Conservation (phyloP, 64 coral and sea anemone species). For the Stichodactyla helianthus region DNA sequence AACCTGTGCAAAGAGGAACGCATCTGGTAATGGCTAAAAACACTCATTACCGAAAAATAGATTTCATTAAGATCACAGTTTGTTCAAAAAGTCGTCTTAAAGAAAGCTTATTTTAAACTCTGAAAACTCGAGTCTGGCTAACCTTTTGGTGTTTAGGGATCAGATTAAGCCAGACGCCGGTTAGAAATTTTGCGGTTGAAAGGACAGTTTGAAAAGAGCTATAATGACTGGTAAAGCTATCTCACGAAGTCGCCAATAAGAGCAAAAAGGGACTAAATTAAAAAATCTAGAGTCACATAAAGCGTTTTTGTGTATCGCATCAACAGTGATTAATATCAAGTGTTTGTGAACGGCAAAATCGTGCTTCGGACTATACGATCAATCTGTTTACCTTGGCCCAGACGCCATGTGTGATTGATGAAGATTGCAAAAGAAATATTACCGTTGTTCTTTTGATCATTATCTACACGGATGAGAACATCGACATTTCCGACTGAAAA, state of each 20-base stretch:
- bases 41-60: too few species aligned
- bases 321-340: neutral
- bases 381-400: neutral
- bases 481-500: conserved; percentile 1
- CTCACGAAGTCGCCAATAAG: neutral
- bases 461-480: neutral
- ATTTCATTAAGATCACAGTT: too few species aligned
- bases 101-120: too few species aligned
- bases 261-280: neutral
- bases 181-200: neutral
- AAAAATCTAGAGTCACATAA: neutral
- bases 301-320: neutral
- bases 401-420: neutral
- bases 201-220: neutral
- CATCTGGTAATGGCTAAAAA: too few species aligned
- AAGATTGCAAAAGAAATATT: neutral
- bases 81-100: too few species aligned
- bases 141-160: neutral
- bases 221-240: neutral
- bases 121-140: too few species aligned
- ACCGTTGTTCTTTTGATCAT: neutral
- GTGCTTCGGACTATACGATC: neutral
- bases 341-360: neutral
- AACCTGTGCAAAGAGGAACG: too few species aligned
- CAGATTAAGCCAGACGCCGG: neutral